A percentile compares a stretch with the other conserved stretches of the same genome.
These are phyloP conservation scores for Addax nasomaculatus DNA, from an alignment of 2,113 vertebrate genomes.

Conservation along the genomic window DNA sequence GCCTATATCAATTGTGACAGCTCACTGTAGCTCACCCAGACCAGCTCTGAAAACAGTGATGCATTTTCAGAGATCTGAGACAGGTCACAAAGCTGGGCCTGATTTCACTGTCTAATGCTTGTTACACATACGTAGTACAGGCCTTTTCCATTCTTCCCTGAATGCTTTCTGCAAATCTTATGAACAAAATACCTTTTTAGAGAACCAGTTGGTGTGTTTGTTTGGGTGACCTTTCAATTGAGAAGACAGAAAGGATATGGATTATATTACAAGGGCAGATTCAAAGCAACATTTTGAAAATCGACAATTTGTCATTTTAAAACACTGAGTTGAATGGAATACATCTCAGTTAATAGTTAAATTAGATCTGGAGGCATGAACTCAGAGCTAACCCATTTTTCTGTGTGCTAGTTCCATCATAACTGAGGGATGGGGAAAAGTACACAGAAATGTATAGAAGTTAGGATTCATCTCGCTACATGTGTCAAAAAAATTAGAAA, in stretches of 20 bases:
- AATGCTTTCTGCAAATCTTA: slow-evolving; percentile 50
- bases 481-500: not conserved
- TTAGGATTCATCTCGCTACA: not conserved
- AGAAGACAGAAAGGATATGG: not conserved
- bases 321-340: slow-evolving; percentile 1
- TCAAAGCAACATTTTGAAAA: slow-evolving; percentile 57
- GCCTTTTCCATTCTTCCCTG: slow-evolving; percentile 40
- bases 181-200: slow-evolving; percentile 56
- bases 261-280: not conserved
- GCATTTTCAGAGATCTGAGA: slow-evolving; percentile 60
- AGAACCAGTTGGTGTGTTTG: slow-evolving; percentile 23
- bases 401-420: not conserved
- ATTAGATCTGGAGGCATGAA: not conserved
- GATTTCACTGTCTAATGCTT: slow-evolving; percentile 46
- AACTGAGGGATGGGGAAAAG: not conserved
- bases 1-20: slow-evolving; percentile 62
- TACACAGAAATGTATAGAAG: not conserved
- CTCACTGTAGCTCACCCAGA: slow-evolving; percentile 55
- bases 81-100: slow-evolving; percentile 4
- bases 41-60: slow-evolving; percentile 64
- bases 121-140: slow-evolving; percentile 54
- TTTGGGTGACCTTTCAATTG: not conserved
- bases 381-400: not conserved
- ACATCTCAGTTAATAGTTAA: not conserved
- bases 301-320: slow-evolving; percentile 60